A percentile compares a stretch with the other conserved stretches of the same genome.
Evolutionary conservation across 92 coral and sea anemone genomes (phyloP).

Genomic region (Chrysogorgia sp.): DNA sequence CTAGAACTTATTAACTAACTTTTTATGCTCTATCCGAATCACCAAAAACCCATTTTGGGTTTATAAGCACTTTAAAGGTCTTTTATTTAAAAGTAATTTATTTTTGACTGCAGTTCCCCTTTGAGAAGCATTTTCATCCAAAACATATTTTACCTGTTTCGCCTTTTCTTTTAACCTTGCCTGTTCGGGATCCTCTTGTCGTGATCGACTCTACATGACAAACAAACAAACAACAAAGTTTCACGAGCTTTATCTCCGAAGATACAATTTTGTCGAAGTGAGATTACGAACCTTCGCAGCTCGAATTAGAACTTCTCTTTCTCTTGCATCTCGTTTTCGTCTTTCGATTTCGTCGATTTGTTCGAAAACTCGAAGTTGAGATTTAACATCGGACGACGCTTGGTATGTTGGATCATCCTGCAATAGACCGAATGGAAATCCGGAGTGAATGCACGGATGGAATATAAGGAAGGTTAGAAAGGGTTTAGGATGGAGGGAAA

Average conservation of each 20-base stretch:
- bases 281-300: conserved; percentile 78
- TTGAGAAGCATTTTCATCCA: neutral
- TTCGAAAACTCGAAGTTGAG: conserved; percentile 93
- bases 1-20: too few species aligned
- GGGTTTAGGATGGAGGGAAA: too few species aligned
- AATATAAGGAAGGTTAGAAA: too few species aligned
- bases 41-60: too few species aligned
- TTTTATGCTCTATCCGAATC: too few species aligned
- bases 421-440: too few species aligned
- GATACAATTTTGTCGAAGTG: neutral
- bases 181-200: conserved; percentile 98
- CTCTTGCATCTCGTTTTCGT: conserved; percentile 90
- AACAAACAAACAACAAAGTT: neutral
- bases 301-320: conserved; percentile 93
- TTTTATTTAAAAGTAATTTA: too few species aligned
- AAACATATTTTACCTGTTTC: conserved; percentile 77
- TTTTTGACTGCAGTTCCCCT: too few species aligned
- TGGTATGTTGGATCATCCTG: conserved; percentile 97
- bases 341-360: conserved; percentile 98
- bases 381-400: conserved; percentile 78
- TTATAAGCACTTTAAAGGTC: too few species aligned
- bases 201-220: conserved; percentile 81
- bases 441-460: too few species aligned
- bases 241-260: conserved; percentile 2
- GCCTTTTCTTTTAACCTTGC: conserved; percentile 97